These are phyloP conservation scores for Pherbina coryleti DNA, from an alignment of 2,888 invertebrate genomes.

Conservation along the genomic window DNA sequence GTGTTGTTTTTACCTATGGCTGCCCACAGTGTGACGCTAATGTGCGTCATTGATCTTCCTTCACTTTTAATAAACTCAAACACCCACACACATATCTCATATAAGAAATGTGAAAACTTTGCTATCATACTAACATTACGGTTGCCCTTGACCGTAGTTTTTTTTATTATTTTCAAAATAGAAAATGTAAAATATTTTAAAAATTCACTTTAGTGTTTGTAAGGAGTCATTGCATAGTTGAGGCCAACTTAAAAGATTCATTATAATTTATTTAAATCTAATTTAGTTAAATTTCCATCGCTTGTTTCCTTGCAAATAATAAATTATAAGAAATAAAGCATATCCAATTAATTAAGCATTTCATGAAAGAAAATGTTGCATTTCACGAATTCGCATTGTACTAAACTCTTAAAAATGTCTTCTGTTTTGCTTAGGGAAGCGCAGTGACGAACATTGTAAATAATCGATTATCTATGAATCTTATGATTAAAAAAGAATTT, in stretches of 20 bases:
- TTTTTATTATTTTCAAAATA: not conserved
- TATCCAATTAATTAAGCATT: too few species aligned
- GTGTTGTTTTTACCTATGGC: not conserved
- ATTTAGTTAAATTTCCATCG: too few species aligned
- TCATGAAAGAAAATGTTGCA: too few species aligned
- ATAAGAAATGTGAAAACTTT: not conserved
- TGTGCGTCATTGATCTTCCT: constrained; percentile 36
- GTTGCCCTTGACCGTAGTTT: constrained; percentile 31
- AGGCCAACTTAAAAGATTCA: constrained; percentile 21
- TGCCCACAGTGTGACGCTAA: not conserved
- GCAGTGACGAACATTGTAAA: too few species aligned
- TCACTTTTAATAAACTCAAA: not conserved
- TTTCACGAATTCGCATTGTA: too few species aligned
- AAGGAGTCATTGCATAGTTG: constrained; percentile 18
- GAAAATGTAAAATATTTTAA: not conserved
- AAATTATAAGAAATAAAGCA: too few species aligned
- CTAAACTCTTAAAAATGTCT: too few species aligned
- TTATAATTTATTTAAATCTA: too few species aligned
- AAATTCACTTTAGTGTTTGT: not conserved
- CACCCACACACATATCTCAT: not conserved
- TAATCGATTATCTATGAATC: too few species aligned
- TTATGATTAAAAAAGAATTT: too few species aligned
- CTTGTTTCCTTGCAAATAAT: too few species aligned
- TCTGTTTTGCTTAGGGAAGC: too few species aligned
- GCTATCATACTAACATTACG: not conserved